Evolutionary conservation across 2,888 invertebrate genomes (phyloP).

Genomic region (Caenorhabditis macrosperma): DNA sequence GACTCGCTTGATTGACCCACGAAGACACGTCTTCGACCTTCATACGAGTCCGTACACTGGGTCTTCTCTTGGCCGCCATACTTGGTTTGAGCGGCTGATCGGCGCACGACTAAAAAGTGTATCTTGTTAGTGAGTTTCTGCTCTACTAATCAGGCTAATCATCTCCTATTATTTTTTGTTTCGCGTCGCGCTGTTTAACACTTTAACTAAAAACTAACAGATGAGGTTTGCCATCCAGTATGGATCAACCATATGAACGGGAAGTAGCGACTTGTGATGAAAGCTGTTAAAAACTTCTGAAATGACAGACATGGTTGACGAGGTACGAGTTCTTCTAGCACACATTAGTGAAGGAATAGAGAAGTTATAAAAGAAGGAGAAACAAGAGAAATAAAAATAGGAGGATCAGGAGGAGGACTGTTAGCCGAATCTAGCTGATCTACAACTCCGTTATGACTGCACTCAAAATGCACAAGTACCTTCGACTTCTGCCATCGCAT

Average conservation of each 20-base stretch:
- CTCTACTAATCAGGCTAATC: no score
- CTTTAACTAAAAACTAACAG: slow-evolving; percentile 29
- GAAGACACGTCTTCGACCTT: slow-evolving; percentile 47
- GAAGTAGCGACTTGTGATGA: slow-evolving; percentile 21
- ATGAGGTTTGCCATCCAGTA: slow-evolving; percentile 52
- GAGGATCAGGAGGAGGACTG: no score
- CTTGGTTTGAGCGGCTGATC: not conserved
- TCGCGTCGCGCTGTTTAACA: not conserved
- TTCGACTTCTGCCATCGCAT: slow-evolving; percentile 43
- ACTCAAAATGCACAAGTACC: slow-evolving; percentile 15
- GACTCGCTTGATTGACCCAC: slow-evolving; percentile 56
- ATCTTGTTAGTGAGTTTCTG: no score
- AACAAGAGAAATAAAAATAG: not conserved
- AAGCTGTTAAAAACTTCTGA: slow-evolving; percentile 40
- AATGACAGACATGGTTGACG: not conserved
- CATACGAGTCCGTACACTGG: slow-evolving; percentile 32
- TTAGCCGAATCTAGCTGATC: not conserved
- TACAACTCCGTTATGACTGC: not conserved
- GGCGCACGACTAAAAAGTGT: not conserved
- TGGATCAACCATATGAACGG: slow-evolving; percentile 59
- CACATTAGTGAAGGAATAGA: not conserved
- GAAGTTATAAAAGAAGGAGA: not conserved
- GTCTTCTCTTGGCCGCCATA: slow-evolving; percentile 23
- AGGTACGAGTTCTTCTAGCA: not conserved
- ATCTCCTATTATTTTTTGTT: not conserved